Evolutionary conservation across 2,888 invertebrate species (phyloP).

Genomic region (Ashinkailepas kermadecensis): DNA sequence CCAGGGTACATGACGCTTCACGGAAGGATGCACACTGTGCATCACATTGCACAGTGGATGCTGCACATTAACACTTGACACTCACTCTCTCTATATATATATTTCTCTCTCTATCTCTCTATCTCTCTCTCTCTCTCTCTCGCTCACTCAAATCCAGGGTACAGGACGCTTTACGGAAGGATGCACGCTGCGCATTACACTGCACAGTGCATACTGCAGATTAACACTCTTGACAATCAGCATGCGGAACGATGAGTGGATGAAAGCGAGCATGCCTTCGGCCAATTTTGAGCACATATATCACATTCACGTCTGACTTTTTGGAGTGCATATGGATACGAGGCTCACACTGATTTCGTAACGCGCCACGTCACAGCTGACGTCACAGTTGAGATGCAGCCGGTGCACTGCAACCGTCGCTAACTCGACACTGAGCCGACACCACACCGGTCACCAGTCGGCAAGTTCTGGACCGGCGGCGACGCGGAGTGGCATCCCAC

Average conservation of each 20-base stretch:
- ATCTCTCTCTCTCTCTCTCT: constrained; percentile 21
- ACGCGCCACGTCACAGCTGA: neutral
- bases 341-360: neutral
- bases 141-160: constrained; percentile 3
- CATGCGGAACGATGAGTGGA: neutral
- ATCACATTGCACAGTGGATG: neutral
- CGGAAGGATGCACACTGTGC: neutral
- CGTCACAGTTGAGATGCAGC: neutral
- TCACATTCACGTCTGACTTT: neutral
- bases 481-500: neutral
- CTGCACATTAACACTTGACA: neutral
- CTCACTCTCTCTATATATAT: neutral
- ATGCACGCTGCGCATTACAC: neutral
- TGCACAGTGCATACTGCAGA: neutral
- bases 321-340: neutral
- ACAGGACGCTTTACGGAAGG: neutral
- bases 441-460: neutral
- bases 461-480: neutral
- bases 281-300: neutral
- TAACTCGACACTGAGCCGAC: neutral
- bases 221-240: neutral
- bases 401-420: neutral
- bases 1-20: neutral
- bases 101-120: neutral
- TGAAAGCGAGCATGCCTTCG: neutral